Conservation (phyloP, 2,113 vertebrate genomes). For the Callopanchax toddi region DNA sequence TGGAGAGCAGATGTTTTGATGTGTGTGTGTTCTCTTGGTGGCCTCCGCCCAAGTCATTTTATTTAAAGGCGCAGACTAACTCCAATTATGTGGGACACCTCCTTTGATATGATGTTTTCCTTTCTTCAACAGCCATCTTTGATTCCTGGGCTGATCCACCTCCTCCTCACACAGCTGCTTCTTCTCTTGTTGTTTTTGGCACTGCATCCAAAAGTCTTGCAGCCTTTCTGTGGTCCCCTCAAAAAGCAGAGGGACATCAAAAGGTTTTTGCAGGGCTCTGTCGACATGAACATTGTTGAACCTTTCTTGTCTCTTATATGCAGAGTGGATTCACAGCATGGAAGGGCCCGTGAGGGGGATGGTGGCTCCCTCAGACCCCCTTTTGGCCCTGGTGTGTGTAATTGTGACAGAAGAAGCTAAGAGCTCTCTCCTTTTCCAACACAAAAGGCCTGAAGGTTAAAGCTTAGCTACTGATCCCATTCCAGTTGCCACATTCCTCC, state of each 20-base stretch:
- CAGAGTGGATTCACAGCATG: constrained; percentile 32
- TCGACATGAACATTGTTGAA: constrained; percentile 63
- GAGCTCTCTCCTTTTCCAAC: constrained; percentile 58
- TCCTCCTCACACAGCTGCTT: constrained; percentile 77
- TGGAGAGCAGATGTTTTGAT: constrained; percentile 19
- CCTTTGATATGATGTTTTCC: constrained; percentile 73
- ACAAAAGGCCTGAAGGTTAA: constrained; percentile 73
- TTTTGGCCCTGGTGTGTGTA: constrained; percentile 62
- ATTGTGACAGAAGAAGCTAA: constrained; percentile 49
- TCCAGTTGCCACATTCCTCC: constrained; percentile 71
- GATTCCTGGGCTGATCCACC: constrained; percentile 73
- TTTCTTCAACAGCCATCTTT: constrained; percentile 78
- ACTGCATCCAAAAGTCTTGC: constrained; percentile 73
- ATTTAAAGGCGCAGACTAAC: constrained; percentile 74
- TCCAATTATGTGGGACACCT: constrained; percentile 65
- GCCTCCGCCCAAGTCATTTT: constrained; percentile 65
- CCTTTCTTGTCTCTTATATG: constrained; percentile 55
- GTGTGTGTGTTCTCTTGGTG: constrained; percentile 37
- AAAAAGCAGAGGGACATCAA: constrained; percentile 69
- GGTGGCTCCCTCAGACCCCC: constrained; percentile 29
- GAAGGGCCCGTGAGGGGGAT: constrained; percentile 1
- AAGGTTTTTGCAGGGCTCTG: constrained; percentile 58
- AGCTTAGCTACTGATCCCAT: constrained; percentile 72
- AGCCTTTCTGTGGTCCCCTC: constrained; percentile 72
- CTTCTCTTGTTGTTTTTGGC: constrained; percentile 79